Conservation (phyloP, 2,888 invertebrate genomes). For the Pachliopta kotzebuea region DNA sequence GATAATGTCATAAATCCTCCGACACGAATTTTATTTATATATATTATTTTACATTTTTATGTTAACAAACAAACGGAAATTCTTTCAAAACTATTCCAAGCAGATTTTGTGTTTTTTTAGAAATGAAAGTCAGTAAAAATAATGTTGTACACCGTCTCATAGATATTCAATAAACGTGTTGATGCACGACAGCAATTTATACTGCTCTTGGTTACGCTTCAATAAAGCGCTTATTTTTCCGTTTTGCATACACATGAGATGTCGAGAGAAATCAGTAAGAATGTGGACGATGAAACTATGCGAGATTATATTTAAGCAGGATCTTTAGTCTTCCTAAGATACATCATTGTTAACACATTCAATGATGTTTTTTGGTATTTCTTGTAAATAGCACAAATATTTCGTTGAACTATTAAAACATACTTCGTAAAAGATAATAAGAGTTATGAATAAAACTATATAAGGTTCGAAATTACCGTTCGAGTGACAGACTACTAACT, state of each 20-base stretch:
- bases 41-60: too few relatives aligned
- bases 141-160: constrained; percentile 52
- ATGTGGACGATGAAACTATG: constrained; percentile 18
- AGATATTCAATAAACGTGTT: constrained; percentile 51
- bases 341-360: too few relatives aligned
- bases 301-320: constrained; percentile 1
- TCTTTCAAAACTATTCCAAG: background rate
- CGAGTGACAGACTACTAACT: background rate
- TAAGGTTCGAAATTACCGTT: background rate
- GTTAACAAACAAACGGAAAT: background rate
- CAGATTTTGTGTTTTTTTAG: constrained; percentile 40
- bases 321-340: background rate
- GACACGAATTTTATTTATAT: too few relatives aligned
- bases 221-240: constrained; percentile 61
- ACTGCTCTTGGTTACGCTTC: constrained; percentile 60
- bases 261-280: constrained; percentile 31
- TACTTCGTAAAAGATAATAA: background rate
- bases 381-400: too few relatives aligned
- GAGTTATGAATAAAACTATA: background rate
- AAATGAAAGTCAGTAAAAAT: constrained; percentile 62
- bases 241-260: constrained; percentile 44
- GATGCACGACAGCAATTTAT: constrained; percentile 51
- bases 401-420: too few relatives aligned
- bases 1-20: background rate
- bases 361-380: too few relatives aligned